Percentiles rank a stretch among this genome's conserved stretches.
These are phyloP conservation scores for Paragorgia papillata DNA, from an alignment of 92 coral and sea anemone species.

Conservation along the genomic window DNA sequence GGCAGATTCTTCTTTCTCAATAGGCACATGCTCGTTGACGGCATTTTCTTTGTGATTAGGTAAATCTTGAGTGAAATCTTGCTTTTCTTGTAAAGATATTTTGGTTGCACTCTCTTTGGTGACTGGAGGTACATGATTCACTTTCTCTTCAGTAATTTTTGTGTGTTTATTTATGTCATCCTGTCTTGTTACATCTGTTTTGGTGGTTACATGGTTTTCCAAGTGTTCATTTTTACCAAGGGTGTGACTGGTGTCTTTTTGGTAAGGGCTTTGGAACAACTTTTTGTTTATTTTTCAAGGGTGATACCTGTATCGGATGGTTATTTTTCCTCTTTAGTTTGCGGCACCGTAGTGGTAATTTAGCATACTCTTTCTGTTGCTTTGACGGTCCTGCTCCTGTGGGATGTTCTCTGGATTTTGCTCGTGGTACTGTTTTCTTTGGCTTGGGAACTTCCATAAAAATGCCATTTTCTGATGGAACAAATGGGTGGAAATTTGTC, in stretches of 20 bases:
- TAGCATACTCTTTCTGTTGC: conserved; percentile 30
- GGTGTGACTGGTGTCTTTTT: conserved; percentile 20
- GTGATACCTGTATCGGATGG: too few species aligned
- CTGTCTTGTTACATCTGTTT: background rate
- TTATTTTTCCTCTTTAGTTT: too few species aligned
- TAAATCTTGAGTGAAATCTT: background rate
- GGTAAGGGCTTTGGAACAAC: background rate
- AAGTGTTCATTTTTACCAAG: conserved; percentile 1
- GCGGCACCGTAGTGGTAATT: too few species aligned
- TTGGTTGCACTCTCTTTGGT: too few species aligned
- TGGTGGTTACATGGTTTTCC: background rate
- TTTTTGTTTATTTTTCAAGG: conserved; percentile 19
- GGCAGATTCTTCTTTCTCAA: conserved; percentile 4
- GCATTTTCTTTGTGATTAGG: too few species aligned
- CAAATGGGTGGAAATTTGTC: background rate
- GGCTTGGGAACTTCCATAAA: conserved; percentile 8
- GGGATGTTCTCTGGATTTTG: background rate
- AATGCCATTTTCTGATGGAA: conserved; percentile 28
- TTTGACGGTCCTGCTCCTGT: conserved; percentile 1
- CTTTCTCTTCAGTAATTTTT: conserved; percentile 1
- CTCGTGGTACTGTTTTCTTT: background rate
- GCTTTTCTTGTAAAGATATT: too few species aligned
- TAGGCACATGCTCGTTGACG: too few species aligned
- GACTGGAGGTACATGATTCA: too few species aligned
- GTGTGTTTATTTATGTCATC: background rate